Base-by-base conservation (phyloP, 2,113 vertebrate species). In the Hiodon alosoides region DNA sequence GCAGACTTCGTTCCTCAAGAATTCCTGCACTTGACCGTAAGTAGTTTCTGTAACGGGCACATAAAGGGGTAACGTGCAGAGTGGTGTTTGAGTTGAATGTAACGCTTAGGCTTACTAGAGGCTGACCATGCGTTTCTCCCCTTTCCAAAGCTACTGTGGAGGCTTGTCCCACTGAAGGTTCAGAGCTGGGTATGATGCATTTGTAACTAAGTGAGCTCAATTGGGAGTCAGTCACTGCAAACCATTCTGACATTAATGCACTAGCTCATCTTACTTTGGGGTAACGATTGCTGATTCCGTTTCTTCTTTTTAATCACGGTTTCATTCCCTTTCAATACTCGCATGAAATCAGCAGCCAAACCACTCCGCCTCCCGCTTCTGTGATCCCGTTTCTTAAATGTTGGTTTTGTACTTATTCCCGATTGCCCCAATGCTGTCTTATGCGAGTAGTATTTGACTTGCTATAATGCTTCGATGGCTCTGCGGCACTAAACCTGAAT, bases 1-100 rank as follows among this genome's bases (percentile, higher is more conserved):
- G 80, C 67, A 82, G 83, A 47, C 75, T 83, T 7, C 87, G 86
- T 60, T 85, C 84, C 6, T 90, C 89, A 62, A 86, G 84, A 81
- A 88, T 91, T 51, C 90, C 90, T 46, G 83, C 82, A 4, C 82
- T 78, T 50, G 74, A 83, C 57, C 72, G 90, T 91, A 89, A 78
- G 89, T 89, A 79, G 31, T 14, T 16, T 60, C 5, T 54, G 7
- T 10, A 13, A 60, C 58, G 7, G 48, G 17, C 54, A 9, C 13
- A 46, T 69, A 64, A n/a, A 53, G 6, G 17, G 4, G n/a, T 0
- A 16, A 6, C 4, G 3, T 16, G 14, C 7, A 58, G 16, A 57
- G 2, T 0, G 11, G 47, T 58, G 10, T 17, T 31, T 3, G 8
- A 69, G 16, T 55, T 31, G 31, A 66, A 0, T 3, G 46, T 55